Base-by-base conservation (phyloP, 1,140 invertebrate genomes). In the Drosophila kohkoa region DNA sequence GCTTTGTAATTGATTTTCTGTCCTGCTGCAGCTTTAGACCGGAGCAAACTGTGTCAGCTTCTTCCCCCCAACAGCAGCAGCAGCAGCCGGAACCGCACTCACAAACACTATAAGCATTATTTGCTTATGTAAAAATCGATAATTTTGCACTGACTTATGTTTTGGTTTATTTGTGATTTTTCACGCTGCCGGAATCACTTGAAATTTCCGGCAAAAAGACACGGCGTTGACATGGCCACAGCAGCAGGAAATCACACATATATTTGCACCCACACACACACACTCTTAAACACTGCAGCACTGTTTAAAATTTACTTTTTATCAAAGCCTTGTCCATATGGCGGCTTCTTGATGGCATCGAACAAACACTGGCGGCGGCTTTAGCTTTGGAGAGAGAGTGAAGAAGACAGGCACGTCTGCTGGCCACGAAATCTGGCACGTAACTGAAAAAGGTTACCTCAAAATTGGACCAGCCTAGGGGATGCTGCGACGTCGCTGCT, bases 51-150 rank as follows among this genome's bases (percentile, higher is more conserved):
- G 81, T 89, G 85, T 82, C 83, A 87, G 64, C 7, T 13, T 43
- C 41, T 10, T 13, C 25, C 43, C 41, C 30, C 43, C 32, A 5
- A 25, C 54, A 5, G 6, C 32, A 32, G 32, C 32, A 32, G 32
- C 32, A 32, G 32, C 32, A 32, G 32, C 32, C 32, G 32, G 6
- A 32, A 5, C 54, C 13, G 4, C 13, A n/a, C 41, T 41, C 15
- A 20, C 16, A 13, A 69, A 30, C 45, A 63, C 49, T 55, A 16
- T 41, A 65, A 45, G 48, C 66, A 54, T 67, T 73, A 68, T 71
- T 69, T 60, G 51, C 52, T 81, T 67, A 78, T 80, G 85, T 60
- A 81, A 89, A 89, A 89, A 89, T 89, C 85, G 77, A 89, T 89
- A 89, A 89, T 85, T 25, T 89, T 85, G 62, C 81, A 79, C 45